These are phyloP conservation scores for Sander lucioperca DNA, from an alignment of 2,113 vertebrate species.

Conservation along the genomic window DNA sequence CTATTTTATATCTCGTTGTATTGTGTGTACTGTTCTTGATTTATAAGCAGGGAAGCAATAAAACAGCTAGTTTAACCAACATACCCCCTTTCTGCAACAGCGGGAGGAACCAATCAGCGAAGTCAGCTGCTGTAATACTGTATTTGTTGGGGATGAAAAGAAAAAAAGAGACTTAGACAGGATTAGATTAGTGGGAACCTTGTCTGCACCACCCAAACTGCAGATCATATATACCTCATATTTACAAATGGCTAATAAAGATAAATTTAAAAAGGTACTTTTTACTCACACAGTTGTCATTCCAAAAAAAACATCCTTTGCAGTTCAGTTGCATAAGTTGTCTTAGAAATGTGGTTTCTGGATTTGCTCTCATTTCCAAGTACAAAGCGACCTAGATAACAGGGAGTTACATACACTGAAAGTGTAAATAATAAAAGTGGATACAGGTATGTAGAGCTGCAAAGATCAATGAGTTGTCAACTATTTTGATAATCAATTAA, in stretches of 20 bases:
- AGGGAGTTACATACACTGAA: neutral
- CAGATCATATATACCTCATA: neutral
- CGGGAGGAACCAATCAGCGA: neutral
- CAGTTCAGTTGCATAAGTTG: slow-evolving; percentile 40
- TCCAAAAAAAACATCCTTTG: neutral
- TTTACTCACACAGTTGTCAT: neutral
- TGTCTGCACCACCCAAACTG: neutral
- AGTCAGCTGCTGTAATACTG: neutral
- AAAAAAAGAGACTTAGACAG: neutral
- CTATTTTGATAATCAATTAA: too few species aligned
- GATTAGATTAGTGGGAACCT: neutral
- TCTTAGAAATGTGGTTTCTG: slow-evolving; percentile 29
- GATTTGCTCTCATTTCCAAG: slow-evolving; percentile 21
- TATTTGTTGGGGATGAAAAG: too few species aligned
- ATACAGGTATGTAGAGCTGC: too few species aligned
- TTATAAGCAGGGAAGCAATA: neutral
- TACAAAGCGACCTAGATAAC: slow-evolving; percentile 3
- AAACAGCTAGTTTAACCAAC: neutral
- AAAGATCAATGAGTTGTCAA: too few species aligned
- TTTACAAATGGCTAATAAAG: slow-evolving; percentile 9
- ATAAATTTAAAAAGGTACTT: neutral
- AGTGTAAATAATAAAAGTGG: slow-evolving; percentile 1
- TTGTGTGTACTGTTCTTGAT: neutral
- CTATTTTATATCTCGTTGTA: neutral
- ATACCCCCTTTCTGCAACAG: neutral